Conservation (phyloP, 2,113 vertebrate genomes). For the Varanus komodoensis region DNA sequence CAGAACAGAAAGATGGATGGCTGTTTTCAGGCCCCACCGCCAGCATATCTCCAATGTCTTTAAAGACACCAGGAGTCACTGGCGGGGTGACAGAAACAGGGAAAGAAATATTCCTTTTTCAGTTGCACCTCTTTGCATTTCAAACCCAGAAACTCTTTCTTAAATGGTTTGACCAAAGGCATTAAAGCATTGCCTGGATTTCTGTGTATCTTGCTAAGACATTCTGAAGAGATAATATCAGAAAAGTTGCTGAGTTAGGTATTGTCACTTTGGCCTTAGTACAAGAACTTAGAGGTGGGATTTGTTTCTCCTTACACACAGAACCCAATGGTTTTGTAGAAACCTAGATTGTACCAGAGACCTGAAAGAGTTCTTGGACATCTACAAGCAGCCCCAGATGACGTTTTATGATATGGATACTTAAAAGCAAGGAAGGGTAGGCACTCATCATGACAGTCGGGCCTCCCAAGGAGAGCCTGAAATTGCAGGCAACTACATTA, state of each 20-base stretch:
- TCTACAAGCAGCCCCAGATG: neutral
- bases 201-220: neutral
- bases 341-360: neutral
- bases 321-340: neutral
- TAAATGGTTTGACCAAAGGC: neutral
- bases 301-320: neutral
- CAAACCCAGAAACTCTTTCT: slow-evolving; percentile 9
- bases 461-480: too few relatives aligned
- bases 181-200: neutral
- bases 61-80: neutral
- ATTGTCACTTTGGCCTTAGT: neutral
- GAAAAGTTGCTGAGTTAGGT: neutral
- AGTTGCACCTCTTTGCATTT: slow-evolving; percentile 21
- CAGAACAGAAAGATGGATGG: slow-evolving; percentile 2
- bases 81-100: neutral
- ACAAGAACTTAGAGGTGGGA: too few relatives aligned
- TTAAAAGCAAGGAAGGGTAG: neutral
- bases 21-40: neutral
- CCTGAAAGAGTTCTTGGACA: neutral
- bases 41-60: neutral
- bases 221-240: neutral
- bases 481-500: too few relatives aligned
- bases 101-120: neutral
- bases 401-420: neutral
- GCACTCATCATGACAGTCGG: too few relatives aligned